Conservation (phyloP, 30 jellyfish, hydroid and myxozoan genomes). For the Cassiopea andromeda region DNA sequence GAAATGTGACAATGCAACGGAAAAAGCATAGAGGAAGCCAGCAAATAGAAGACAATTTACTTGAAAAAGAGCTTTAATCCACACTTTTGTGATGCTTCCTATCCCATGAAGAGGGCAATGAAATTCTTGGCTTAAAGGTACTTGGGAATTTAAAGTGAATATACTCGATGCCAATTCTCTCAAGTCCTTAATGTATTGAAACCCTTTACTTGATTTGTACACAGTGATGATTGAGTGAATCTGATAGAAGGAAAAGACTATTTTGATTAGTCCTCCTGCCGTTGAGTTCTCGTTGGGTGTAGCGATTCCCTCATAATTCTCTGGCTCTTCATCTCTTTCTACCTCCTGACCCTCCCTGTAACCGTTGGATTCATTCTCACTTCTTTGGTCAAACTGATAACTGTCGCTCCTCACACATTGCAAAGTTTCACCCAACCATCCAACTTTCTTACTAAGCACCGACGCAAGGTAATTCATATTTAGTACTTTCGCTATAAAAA, state of each 20-base stretch:
- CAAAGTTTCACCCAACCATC: neutral
- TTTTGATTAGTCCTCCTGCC: slow-evolving; percentile 22
- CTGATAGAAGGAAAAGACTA: slow-evolving; percentile 38
- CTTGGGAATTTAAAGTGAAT: neutral
- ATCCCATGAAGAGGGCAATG: neutral
- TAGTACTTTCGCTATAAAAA: neutral
- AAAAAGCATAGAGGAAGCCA: neutral
- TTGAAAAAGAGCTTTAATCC: slow-evolving; percentile 11
- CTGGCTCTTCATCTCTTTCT: neutral
- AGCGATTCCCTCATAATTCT: too few species aligned
- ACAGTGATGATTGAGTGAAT: neutral
- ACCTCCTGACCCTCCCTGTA: neutral
- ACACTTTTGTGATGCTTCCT: neutral
- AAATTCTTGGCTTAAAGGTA: too few species aligned
- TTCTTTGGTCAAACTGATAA: neutral
- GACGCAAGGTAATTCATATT: neutral
- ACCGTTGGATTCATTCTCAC: too few species aligned
- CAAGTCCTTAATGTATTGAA: neutral
- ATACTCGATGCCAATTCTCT: neutral
- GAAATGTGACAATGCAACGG: neutral
- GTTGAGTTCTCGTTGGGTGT: neutral
- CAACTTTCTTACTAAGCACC: neutral
- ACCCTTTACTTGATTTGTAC: neutral
- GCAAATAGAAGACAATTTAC: neutral
- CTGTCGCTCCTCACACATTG: neutral